Evolutionary conservation across 2,113 vertebrate genomes (phyloP).

Genomic region (Cololabis saira): DNA sequence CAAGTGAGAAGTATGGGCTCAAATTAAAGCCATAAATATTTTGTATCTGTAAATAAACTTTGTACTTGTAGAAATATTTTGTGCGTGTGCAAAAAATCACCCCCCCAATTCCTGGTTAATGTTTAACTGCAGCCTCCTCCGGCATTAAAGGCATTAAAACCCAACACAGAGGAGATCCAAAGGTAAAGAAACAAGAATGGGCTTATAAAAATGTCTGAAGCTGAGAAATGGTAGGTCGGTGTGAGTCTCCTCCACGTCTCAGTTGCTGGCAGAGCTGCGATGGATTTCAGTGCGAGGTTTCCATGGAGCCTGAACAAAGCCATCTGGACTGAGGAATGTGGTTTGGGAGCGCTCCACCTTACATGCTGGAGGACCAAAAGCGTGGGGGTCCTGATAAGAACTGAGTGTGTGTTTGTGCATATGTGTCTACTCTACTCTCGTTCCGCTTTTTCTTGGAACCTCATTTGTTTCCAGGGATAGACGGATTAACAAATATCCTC

Average conservation of each 20-base stretch:
- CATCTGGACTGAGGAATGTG: conserved; percentile 78
- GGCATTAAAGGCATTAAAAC: neutral
- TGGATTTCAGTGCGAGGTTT: conserved; percentile 65
- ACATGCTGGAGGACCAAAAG: conserved; percentile 45
- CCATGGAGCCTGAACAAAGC: conserved; percentile 79
- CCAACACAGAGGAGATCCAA: neutral
- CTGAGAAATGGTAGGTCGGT: conserved; percentile 16
- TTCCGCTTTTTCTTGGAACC: conserved; percentile 9
- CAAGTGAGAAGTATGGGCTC: neutral
- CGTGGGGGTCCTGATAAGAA: conserved; percentile 53
- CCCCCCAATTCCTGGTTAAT: neutral
- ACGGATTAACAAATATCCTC: neutral
- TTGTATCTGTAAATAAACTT: too few relatives aligned
- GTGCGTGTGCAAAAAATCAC: conserved; percentile 1
- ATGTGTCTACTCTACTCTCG: conserved; percentile 1
- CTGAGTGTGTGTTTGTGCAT: conserved; percentile 5
- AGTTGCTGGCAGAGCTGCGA: conserved; percentile 41
- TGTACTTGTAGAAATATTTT: too few relatives aligned
- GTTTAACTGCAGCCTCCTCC: neutral
- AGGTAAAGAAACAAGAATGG: conserved; percentile 24
- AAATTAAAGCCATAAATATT: too few relatives aligned
- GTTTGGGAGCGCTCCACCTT: conserved; percentile 60
- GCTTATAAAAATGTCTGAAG: conserved; percentile 26
- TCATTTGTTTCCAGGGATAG: conserved; percentile 29
- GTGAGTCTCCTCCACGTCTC: conserved; percentile 11